Evolutionary conservation across 2,888 invertebrate genomes (phyloP).

Genomic region (Cenopis cana): DNA sequence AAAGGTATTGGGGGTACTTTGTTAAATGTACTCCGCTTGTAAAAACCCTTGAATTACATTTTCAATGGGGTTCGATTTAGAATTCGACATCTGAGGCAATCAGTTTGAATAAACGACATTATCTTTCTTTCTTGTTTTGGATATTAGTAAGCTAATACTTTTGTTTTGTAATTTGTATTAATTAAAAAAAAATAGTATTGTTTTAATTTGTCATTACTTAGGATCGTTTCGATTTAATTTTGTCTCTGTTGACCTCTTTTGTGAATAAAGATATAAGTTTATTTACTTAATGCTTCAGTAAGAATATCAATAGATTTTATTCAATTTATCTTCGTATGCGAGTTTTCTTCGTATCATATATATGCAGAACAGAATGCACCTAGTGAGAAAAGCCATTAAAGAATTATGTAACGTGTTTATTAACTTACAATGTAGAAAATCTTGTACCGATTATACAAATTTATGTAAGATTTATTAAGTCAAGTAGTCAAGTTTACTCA

Average conservation of each 20-base stretch:
- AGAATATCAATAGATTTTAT: background rate
- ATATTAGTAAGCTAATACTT: background rate
- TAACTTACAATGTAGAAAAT: conserved; percentile 33
- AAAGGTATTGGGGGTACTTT: conserved; percentile 69
- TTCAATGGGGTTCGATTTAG: conserved; percentile 21
- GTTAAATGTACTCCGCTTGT: conserved; percentile 58
- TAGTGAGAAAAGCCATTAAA: conserved; percentile 35
- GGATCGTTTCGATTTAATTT: too few species aligned
- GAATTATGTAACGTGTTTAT: conserved; percentile 34
- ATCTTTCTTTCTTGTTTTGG: conserved; percentile 2
- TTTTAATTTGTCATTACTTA: background rate
- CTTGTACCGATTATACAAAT: conserved; percentile 36
- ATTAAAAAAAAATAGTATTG: too few species aligned
- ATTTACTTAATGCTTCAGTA: too few species aligned
- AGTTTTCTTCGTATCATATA: background rate
- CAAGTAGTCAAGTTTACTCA: conserved; percentile 19
- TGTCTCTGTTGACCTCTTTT: too few species aligned
- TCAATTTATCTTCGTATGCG: background rate
- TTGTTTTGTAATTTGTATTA: too few species aligned
- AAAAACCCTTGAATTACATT: conserved; percentile 36
- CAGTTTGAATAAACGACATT: conserved; percentile 26
- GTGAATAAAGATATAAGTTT: too few species aligned
- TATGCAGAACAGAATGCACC: conserved; percentile 5
- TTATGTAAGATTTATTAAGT: conserved; percentile 35
- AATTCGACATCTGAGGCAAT: conserved; percentile 33